Percentiles rank a stretch among this genome's conserved stretches.
These are phyloP conservation scores for Lagodon rhomboides DNA, from an alignment of 2,797 vertebrate genomes.

Conservation along the genomic window DNA sequence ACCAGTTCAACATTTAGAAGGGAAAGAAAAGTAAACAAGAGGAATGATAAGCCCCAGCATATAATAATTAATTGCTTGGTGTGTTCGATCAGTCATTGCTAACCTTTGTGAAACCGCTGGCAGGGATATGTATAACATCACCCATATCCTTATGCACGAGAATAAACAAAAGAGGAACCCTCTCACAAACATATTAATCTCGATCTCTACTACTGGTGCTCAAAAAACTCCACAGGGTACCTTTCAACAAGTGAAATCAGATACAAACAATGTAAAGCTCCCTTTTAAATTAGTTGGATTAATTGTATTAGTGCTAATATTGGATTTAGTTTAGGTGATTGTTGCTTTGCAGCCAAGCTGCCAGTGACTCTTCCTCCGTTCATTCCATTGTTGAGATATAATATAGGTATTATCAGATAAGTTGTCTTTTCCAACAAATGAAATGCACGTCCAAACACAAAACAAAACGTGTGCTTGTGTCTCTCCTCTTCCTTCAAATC, in stretches of 20 bases:
- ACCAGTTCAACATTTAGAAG: no score
- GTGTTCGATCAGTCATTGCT: no score
- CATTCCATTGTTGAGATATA: not conserved
- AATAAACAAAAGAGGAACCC: not conserved
- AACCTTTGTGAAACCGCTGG: no score
- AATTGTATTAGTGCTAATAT: not conserved
- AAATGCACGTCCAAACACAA: not conserved
- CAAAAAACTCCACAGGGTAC: no score
- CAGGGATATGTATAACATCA: no score
- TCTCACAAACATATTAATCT: not conserved
- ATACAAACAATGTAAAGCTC: not conserved
- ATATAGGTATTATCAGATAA: not conserved
- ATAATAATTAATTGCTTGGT: no score
- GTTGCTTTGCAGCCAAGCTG: not conserved
- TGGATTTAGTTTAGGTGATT: not conserved
- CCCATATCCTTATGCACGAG: not conserved
- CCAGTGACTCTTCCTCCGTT: not conserved
- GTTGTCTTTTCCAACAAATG: not conserved
- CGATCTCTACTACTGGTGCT: not conserved
- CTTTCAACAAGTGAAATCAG: no score
- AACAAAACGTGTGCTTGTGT: not conserved
- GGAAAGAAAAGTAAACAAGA: no score
- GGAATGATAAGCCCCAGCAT: no score
- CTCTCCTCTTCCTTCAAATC: constrained; percentile 11
- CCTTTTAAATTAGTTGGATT: not conserved